phyloP scores from a whole-genome alignment of 2,113 vertebrate genomes.

The Merops nubicus region DNA sequence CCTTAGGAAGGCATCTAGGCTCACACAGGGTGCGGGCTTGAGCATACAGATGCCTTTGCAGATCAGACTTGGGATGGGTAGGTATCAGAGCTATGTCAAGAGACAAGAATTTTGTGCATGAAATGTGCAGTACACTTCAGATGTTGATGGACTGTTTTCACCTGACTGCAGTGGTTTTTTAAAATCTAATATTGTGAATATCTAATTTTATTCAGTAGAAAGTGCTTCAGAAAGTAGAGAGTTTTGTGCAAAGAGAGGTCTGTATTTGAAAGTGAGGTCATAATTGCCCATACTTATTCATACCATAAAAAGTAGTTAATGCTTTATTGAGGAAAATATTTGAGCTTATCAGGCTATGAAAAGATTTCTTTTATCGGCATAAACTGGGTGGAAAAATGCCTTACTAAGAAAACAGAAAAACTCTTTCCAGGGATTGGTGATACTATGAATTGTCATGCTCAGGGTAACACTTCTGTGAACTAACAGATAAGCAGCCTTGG shows the following conservation, averaged over 20 bases:
- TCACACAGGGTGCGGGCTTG: rapidly evolving
- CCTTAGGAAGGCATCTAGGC: neutral
- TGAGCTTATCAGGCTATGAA: neutral
- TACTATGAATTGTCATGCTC: neutral
- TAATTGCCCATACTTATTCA: neutral
- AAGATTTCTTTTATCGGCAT: neutral
- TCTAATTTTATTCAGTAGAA: neutral
- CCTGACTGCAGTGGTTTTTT: neutral
- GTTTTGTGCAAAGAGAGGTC: neutral
- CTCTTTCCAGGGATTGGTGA: neutral
- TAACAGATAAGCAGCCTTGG: neutral
- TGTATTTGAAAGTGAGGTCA: neutral
- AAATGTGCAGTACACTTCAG: neutral
- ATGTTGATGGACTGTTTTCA: neutral
- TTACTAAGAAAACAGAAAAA: neutral
- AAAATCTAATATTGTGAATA: neutral
- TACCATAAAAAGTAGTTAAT: neutral
- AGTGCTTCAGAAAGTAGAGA: neutral
- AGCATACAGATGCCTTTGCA: neutral
- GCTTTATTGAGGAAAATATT: constrained; percentile 4
- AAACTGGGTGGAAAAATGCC: neutral
- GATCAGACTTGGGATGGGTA: neutral
- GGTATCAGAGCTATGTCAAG: neutral
- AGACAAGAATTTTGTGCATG: neutral
- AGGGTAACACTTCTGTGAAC: neutral